A percentile compares a stretch with the other conserved stretches of the same genome.
Conservation (phyloP, 2,113 vertebrate species). For the Podarcis muralis region DNA sequence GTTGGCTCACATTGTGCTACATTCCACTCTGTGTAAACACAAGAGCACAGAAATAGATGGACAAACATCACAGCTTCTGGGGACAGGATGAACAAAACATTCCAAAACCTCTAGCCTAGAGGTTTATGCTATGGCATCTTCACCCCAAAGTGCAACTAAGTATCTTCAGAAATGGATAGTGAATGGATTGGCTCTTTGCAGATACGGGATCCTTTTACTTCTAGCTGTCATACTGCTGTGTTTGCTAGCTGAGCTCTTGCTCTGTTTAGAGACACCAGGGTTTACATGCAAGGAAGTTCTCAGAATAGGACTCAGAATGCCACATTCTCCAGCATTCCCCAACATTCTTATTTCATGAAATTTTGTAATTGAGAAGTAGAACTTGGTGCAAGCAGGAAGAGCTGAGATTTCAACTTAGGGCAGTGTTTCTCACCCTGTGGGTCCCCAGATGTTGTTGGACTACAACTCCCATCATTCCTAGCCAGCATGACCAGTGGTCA, state of each 20-base stretch:
- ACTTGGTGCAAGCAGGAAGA: background rate
- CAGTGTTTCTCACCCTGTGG: too few species aligned
- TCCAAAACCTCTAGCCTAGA: too few species aligned
- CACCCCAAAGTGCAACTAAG: background rate
- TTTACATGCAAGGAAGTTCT: background rate
- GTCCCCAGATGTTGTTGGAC: too few species aligned
- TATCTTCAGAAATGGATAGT: background rate
- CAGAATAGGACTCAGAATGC: background rate
- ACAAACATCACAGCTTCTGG: background rate
- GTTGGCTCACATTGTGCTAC: conserved; percentile 3
- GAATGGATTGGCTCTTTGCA: background rate
- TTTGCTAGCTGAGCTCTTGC: background rate
- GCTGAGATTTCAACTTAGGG: background rate
- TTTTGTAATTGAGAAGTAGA: background rate
- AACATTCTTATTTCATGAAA: background rate
- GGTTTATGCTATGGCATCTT: too few species aligned
- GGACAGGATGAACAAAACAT: background rate
- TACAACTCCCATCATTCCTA: too few species aligned
- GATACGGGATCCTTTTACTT: background rate
- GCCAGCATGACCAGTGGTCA: too few species aligned
- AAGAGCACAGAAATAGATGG: background rate
- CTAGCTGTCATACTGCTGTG: background rate
- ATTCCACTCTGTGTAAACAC: background rate
- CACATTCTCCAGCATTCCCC: background rate
- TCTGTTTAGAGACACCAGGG: background rate